A percentile compares a stretch with the other conserved stretches of the same genome.
Evolutionary conservation across 2,888 invertebrate species (phyloP).

Genomic region (Agrochola circellaris): DNA sequence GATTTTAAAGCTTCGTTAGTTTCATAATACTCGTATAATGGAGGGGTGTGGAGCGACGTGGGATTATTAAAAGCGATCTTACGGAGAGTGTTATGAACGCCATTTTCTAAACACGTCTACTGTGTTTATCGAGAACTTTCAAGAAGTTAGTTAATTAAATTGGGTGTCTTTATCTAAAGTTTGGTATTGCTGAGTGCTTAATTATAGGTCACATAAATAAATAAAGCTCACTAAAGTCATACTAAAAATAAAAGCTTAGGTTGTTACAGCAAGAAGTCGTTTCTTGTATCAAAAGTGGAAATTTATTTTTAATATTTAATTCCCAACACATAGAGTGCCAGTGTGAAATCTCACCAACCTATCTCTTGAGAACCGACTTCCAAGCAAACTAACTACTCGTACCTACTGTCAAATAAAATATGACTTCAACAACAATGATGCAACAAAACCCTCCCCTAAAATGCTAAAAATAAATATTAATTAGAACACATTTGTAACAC

Average conservation of each 20-base stretch:
- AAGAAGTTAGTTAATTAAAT: not conserved
- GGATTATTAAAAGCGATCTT: conserved; percentile 23
- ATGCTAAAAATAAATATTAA: conserved; percentile 47
- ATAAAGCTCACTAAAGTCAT: not conserved
- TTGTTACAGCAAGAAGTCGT: not conserved
- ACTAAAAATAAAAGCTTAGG: not conserved
- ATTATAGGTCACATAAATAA: not conserved
- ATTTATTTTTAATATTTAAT: not conserved
- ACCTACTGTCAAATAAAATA: not conserved
- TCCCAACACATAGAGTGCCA: not conserved
- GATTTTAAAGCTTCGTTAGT: conserved; percentile 52
- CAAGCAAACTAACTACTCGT: not conserved
- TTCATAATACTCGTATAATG: conserved; percentile 44
- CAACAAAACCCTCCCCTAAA: conserved; percentile 28
- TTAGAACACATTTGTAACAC: conserved; percentile 54
- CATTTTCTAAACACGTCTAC: conserved; percentile 13
- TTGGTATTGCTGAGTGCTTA: not conserved
- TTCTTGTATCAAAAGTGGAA: not conserved
- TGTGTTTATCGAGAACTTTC: conserved; percentile 6
- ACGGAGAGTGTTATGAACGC: not conserved
- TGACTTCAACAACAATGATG: conserved; percentile 8
- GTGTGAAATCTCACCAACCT: not conserved
- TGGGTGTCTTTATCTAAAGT: not conserved
- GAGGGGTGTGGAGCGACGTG: conserved; percentile 22
- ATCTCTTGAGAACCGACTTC: not conserved